Base-by-base conservation (phyloP, 2,888 invertebrate species). In the Zaprionus lineosus region DNA sequence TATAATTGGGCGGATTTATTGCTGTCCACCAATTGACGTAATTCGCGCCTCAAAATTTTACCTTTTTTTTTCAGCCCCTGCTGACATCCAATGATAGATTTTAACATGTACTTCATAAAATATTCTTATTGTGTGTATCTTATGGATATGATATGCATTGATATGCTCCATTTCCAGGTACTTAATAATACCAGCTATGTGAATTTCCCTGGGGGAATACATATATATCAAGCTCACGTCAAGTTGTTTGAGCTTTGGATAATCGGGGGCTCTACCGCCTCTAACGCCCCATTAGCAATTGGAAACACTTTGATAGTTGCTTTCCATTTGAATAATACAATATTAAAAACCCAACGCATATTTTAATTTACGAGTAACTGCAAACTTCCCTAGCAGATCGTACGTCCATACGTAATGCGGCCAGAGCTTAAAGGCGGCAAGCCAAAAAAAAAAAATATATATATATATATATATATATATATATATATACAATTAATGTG, bases 341-440 rank as follows among this genome's bases (percentile, higher is more conserved):
- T 36, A 3, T 14, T 15, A 48, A 55, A 55, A 51, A 15, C 21
- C 43, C 51, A 41, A 8, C 5, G 34, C 4, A 33, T 29, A 33
- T 33, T 33, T 9, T 3, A 33, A 12, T 11, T 12, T 16, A n/a
- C n/a, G n/a, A n/a, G n/a, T n/a, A n/a, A n/a, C n/a, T n/a, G n/a
- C n/a, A 52, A 55, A 21, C 43, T 34, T 14, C 26, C 41, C 39
- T 18, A n/a, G 46, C 18, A 41, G 46, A 11, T 40, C 15, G 28
- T 15, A 37, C 33, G 44, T 34, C 9, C 18, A 46, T 16, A 24
- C 34, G 33, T 48, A 61, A 66, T 64, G 44, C 41, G 56, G 47
- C 64, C 56, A 47, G 63, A n/a, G 66, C 66, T 69, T 59, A 70
- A 74, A 77, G 55, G 70, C 62, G 71, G 67, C 75, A 59, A 51